Base-by-base conservation (phyloP, 2,888 invertebrate genomes). In the Orchesella flavescens region DNA sequence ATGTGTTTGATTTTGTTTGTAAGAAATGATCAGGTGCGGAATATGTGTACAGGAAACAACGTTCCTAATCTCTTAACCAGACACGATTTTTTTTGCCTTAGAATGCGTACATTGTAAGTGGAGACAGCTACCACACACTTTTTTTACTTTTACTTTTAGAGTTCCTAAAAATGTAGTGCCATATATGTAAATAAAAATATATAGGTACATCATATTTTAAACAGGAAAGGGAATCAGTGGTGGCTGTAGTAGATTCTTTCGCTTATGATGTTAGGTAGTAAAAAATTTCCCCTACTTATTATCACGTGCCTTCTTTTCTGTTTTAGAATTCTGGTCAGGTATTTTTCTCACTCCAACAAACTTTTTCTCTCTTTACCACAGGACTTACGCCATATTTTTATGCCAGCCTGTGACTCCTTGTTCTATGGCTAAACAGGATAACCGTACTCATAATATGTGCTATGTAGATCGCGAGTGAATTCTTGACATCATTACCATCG, bases 311-410 rank as follows among this genome's bases (percentile, higher is more conserved):
- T 63, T 65, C 66, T 34, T 72, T 19, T 49, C 49, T 65, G 63
- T 44, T 73, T 77, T 77, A 34, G 66, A 57, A 83, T 83, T 83
- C 83, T 57, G 57, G 65, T 83, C 83, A 73, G 77, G 83, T 43
- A 61, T 71, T 77, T 76, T 76, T 79, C 77, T 83, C 83, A 71
- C 83, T 83, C 71, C 17, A 71, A 49, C 43, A 77, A 83, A 83
- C 72, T 83, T 83, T 83, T 77, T 65, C 53, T 53, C 34, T 44
- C 34, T 53, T 79, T 68, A 19, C 80, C 59, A 43, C 53, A 63
- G 57, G 34, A 34, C 66, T 55, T 65, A 65, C 24, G 55, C 53
- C 55, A 71, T 63, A 81, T 75, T 71, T 80, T 63, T 69, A 57
- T 80, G 74, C 46, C 61, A 68, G 81, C 68, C 23, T 23, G 10